These are phyloP conservation scores for Indicator maculatus DNA, from an alignment of 2,113 vertebrate species.

Conservation along the genomic window DNA sequence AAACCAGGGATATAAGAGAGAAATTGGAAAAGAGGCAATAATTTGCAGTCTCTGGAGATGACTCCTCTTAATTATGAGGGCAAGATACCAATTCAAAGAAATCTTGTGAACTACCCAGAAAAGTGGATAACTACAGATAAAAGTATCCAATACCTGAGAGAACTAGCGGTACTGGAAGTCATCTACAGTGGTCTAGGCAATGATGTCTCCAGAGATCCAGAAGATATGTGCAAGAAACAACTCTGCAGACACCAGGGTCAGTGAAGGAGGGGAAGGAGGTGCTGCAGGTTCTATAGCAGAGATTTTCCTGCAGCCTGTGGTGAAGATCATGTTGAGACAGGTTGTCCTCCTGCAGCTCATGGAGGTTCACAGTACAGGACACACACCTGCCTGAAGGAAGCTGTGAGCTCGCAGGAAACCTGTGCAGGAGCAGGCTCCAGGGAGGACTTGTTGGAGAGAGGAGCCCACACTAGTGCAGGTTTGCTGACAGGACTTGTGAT, in stretches of 20 bases:
- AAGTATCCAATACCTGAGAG: too few species aligned
- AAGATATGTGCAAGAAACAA: not conserved
- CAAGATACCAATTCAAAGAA: not conserved
- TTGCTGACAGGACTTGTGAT: not conserved
- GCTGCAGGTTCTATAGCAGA: not conserved
- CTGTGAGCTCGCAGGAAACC: not conserved
- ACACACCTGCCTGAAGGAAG: not conserved
- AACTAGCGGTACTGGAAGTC: too few species aligned
- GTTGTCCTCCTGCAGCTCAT: not conserved
- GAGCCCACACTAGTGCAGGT: not conserved
- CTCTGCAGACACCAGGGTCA: not conserved
- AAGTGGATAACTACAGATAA: too few species aligned
- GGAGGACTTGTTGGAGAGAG: not conserved
- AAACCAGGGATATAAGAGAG: not conserved
- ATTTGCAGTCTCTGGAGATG: not conserved
- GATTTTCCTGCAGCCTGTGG: not conserved
- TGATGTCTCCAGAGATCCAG: not conserved
- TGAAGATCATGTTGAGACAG: not conserved
- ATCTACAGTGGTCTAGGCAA: too few species aligned
- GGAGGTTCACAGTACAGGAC: not conserved
- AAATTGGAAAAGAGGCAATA: not conserved
- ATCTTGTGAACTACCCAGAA: too few species aligned
- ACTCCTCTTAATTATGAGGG: not conserved
- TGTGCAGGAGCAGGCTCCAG: not conserved
- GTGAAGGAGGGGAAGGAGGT: not conserved